A percentile compares a stretch with the other conserved stretches of the same genome.
Evolutionary conservation across 2,888 invertebrate genomes (phyloP).

Genomic region (Sabatieria punctata): DNA sequence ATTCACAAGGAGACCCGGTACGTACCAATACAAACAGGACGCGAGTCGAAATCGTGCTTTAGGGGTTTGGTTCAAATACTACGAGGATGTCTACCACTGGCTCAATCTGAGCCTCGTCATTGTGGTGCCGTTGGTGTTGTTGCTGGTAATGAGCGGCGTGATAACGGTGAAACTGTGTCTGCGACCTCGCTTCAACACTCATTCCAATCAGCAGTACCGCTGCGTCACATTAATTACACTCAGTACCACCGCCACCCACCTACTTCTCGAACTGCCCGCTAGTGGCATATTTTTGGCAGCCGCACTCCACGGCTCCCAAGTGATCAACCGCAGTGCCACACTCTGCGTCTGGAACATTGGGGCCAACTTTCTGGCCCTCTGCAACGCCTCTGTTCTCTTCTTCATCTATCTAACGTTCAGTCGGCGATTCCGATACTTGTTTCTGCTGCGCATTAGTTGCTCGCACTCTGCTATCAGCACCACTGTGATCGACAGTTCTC

Average conservation of each 20-base stretch:
- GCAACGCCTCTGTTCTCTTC: conserved; percentile 3
- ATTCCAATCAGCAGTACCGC: not conserved
- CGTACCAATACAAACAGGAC: not conserved
- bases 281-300: not conserved
- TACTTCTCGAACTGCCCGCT: conserved; percentile 1
- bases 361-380: not conserved
- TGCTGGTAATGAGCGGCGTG: not conserved
- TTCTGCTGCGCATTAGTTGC: not conserved
- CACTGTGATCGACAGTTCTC: too few species aligned
- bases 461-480: too few species aligned
- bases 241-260: conserved; percentile 3
- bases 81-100: conserved; percentile 6
- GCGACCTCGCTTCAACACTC: not conserved
- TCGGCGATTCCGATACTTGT: not conserved
- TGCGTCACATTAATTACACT: conserved; percentile 7
- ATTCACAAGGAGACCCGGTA: not conserved
- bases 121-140: not conserved
- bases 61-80: not conserved
- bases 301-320: conserved; percentile 1
- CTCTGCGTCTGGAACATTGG: not conserved
- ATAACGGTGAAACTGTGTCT: conserved; percentile 1
- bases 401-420: conserved; percentile 2
- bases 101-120: not conserved
- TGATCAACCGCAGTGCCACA: not conserved
- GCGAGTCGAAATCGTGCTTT: not conserved